phyloP scores from a whole-genome alignment of 2,797 vertebrate species.

The Philypnodon macrostomus region DNA sequence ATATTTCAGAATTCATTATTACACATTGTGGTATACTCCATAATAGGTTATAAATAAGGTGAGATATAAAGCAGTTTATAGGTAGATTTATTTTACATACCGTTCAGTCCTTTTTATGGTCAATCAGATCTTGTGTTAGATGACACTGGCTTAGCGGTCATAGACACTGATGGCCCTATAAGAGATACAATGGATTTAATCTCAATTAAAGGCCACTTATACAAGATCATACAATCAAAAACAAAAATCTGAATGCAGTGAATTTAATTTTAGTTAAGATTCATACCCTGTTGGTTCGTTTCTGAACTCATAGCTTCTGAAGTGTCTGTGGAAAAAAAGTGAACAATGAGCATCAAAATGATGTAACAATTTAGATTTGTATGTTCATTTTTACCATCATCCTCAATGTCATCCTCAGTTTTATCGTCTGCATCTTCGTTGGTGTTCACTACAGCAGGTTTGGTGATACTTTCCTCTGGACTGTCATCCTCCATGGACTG shows the following conservation, averaged over 20 bases:
- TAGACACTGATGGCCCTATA: background rate
- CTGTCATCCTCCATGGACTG: constrained; percentile 49
- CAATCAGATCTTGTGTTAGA: constrained; percentile 20
- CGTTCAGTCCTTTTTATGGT: constrained; percentile 13
- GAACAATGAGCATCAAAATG: constrained; percentile 4
- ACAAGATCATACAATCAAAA: background rate
- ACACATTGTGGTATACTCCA: background rate
- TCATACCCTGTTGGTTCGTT: constrained; percentile 39
- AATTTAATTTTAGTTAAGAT: background rate
- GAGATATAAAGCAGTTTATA: background rate
- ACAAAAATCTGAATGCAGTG: background rate
- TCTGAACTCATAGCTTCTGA: constrained; percentile 49
- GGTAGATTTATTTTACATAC: background rate
- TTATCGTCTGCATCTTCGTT: constrained; percentile 31
- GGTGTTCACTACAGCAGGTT: constrained; percentile 28
- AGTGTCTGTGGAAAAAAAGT: constrained; percentile 44
- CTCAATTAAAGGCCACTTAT: background rate
- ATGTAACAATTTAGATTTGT: background rate
- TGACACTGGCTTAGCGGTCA: constrained; percentile 11
- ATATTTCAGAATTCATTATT: constrained; percentile 3
- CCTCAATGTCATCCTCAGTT: background rate
- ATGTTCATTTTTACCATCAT: constrained; percentile 40
- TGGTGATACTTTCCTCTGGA: constrained; percentile 51
- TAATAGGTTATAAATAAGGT: background rate
- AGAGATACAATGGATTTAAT: background rate